Evolutionary conservation across 2,888 invertebrate genomes (phyloP).

Genomic region (Sarcophaga caerulescens): DNA sequence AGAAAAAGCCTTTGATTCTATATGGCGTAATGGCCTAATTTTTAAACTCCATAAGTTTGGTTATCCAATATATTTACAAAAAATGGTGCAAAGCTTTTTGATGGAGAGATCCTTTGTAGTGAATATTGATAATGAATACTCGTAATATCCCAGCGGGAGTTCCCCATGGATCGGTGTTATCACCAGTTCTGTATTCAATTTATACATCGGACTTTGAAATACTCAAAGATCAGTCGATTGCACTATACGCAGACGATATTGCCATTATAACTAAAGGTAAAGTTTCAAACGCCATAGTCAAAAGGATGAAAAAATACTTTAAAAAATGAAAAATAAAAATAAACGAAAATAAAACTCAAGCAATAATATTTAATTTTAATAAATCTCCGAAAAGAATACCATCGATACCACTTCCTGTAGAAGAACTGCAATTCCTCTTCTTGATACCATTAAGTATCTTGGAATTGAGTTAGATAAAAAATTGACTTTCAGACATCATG

Average conservation of each 20-base stretch:
- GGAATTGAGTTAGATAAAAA: no score
- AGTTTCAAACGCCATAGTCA: no score
- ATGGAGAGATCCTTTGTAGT: neutral
- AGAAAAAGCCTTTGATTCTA: no score
- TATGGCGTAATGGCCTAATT: no score
- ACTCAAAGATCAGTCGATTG: neutral
- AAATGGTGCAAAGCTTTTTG: no score
- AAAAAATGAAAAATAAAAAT: constrained; percentile 1
- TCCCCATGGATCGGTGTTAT: neutral
- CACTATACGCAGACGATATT: constrained; percentile 11
- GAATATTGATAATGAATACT: neutral
- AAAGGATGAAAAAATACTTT: no score
- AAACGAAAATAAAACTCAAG: neutral
- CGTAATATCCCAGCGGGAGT: constrained; percentile 10
- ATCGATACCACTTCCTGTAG: neutral
- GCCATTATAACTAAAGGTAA: no score
- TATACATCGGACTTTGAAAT: neutral
- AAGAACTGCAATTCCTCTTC: no score
- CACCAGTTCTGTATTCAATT: neutral
- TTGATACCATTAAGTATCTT: no score
- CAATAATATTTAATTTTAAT: constrained; percentile 5
- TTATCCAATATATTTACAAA: no score
- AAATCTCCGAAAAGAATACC: constrained; percentile 7
- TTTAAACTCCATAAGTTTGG: no score
- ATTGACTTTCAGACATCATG: no score